Conservation (phyloP, 1,140 invertebrate species). For the Sycobia sp. region DNA sequence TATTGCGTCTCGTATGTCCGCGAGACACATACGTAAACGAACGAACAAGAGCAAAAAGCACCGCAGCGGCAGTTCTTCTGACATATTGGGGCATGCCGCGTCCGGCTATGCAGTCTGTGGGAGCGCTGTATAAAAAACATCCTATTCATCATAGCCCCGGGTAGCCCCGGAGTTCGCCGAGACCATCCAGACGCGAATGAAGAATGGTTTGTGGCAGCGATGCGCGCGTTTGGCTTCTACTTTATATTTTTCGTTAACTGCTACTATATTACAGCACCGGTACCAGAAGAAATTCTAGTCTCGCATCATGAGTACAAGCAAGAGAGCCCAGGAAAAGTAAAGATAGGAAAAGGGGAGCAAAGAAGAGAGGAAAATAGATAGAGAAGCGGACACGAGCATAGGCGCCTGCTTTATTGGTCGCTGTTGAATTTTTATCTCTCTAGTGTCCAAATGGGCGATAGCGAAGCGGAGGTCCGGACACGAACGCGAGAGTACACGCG, state of each 20-base stretch:
- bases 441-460: slow-evolving; percentile 45
- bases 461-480: too few species aligned
- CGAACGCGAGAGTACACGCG: not conserved
- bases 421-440: slow-evolving; percentile 55
- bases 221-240: slow-evolving; percentile 10
- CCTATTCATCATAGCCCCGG: slow-evolving; percentile 33
- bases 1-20: not conserved
- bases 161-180: too few species aligned
- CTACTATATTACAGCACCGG: slow-evolving; percentile 26
- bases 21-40: not conserved
- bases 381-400: slow-evolving; percentile 29
- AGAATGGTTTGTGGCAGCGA: too few species aligned
- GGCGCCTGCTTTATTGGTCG: slow-evolving; percentile 42
- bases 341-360: slow-evolving; percentile 1
- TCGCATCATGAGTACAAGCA: too few species aligned
- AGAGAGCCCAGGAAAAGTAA: too few species aligned
- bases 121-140: slow-evolving; percentile 24
- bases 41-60: not conserved
- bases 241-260: slow-evolving; percentile 29
- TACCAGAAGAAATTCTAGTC: slow-evolving; percentile 12
- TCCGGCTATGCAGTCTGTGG: not conserved
- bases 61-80: not conserved
- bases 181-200: too few species aligned
- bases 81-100: slow-evolving; percentile 12
- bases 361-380: too few species aligned